These are phyloP conservation scores for Ptilorrhoa leucosticta DNA, from an alignment of 2,113 vertebrate species.

Conservation along the genomic window DNA sequence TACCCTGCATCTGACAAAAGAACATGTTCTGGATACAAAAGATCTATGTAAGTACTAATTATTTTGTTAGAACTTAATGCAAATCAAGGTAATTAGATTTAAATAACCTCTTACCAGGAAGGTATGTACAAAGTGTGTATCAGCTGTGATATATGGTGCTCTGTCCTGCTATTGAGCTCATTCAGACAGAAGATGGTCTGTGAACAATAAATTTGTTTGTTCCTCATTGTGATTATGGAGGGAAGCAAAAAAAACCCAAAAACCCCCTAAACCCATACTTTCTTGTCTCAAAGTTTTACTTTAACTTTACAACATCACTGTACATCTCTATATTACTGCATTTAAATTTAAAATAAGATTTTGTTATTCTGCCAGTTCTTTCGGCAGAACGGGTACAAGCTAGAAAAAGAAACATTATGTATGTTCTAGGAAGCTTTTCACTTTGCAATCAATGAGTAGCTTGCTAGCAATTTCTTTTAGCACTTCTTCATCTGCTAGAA, in stretches of 20 bases:
- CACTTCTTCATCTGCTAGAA: not conserved
- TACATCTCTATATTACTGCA: not conserved
- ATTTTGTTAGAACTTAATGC: not conserved
- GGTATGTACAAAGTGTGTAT: not conserved
- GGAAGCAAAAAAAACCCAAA: not conserved
- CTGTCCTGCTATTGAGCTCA: not conserved
- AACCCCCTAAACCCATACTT: fast-evolving
- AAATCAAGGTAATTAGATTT: not conserved
- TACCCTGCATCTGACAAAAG: not conserved
- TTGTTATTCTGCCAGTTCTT: not conserved
- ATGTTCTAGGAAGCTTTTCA: not conserved
- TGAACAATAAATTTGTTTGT: not conserved
- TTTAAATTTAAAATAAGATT: not conserved
- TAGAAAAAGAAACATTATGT: not conserved
- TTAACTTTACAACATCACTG: not conserved
- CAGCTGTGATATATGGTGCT: not conserved
- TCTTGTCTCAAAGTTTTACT: not conserved
- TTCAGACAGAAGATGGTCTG: not conserved
- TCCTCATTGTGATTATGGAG: not conserved
- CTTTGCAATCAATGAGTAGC: not conserved
- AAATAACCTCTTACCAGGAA: not conserved
- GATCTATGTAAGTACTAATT: not conserved
- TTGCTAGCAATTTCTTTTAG: not conserved
- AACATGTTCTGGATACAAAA: not conserved
- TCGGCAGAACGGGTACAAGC: not conserved